Evolutionary conservation across 2,888 invertebrate species (phyloP), one percentile per base, ranked within the genome.

Genomic region (Cacoxenus indagator): DNA sequence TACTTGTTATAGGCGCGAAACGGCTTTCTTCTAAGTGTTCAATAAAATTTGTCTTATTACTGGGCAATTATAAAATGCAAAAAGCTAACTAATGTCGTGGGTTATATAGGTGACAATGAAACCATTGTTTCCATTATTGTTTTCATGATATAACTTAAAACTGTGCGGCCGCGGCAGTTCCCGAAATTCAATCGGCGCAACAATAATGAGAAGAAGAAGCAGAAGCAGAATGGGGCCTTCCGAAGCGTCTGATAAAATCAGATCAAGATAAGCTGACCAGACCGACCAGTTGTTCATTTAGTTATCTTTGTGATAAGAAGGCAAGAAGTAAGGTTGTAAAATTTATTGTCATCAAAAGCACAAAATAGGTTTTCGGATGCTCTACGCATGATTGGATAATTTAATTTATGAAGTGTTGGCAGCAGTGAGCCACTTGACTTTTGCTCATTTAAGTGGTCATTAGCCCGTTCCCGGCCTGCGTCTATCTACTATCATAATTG

Each of bases 351-450:
- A 37, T 37, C 14, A 37, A 37, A 8, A 37, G n/a, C n/a, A n/a
- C n/a, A n/a, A n/a, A n/a, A n/a, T n/a, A n/a, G n/a, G n/a, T n/a
- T n/a, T n/a, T 19, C 14, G 24, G 54, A 54, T 54, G 54, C 54
- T 54, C 14, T 54, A 24, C 54, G 2, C 54, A 54, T 26, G 26
- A 54, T 65, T 51, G 67, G 69, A 65, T 67, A 14, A 26, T 43
- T 29, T 31, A n/a, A 61, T 74, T 74, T 73, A 74, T 74, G 69
- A 73, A 73, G 73, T 73, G 64, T 69, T 69, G 64, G 46, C 14
- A 26, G 29, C 77, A 14, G 8, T 31, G 22, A 9, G 59, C 22
- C 48, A 69, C 61, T 73, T 73, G 69, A 64, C 48, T 72, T 71
- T 67, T 68, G 45, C 27, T 51, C 65, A 72, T 68, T 74, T 73